Base-by-base conservation (phyloP, 2,797 vertebrate genomes). In the Coregonus ussuriensis region DNA sequence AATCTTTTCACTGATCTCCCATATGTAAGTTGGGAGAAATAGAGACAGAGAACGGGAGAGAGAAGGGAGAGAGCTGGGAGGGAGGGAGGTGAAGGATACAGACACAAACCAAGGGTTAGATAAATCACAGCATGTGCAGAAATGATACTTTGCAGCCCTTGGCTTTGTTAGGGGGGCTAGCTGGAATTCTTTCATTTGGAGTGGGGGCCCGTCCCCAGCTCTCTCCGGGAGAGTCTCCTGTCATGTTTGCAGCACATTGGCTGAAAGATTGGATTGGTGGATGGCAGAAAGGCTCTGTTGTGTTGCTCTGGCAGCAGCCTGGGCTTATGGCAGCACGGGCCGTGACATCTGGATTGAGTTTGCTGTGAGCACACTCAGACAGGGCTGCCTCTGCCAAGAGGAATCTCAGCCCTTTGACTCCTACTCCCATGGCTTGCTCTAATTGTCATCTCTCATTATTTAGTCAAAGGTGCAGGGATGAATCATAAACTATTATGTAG, bases 331-430 rank as follows among this genome's bases (percentile, higher is more conserved):
- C 81, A 88, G 88, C 82, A 79, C 76, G 82, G 83, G 88, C 82
- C 71, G 80, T 63, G 76, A 95, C 95, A 95, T 96, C 95, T 95
- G 95, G 91, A 95, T 93, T 85, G 87, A 92, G 90, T 96, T 95
- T 95, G 89, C 88, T 78, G 83, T 47, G 86, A 92, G 90, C 84
- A 72, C 80, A 86, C 87, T 91, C 89, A 90, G 86, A 92, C 87
- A 76, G 85, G 72, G 83, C 81, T 16, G 70, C 79, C 90, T 93
- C 89, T 90, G 93, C 93, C 93, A 91, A 91, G 82, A 89, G 85
- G 91, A 91, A 91, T 92, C 91, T 90, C 86, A 85, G 85, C 83
- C 81, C 92, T 94, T 92, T 92, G 92, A 94, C 92, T 93, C 84
- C 85, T 85, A 77, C 90, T 91, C 92, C 89, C 89, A 82, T 83